Base-by-base conservation (phyloP, 2,113 vertebrate genomes). In the Anseranas semipalmata region DNA sequence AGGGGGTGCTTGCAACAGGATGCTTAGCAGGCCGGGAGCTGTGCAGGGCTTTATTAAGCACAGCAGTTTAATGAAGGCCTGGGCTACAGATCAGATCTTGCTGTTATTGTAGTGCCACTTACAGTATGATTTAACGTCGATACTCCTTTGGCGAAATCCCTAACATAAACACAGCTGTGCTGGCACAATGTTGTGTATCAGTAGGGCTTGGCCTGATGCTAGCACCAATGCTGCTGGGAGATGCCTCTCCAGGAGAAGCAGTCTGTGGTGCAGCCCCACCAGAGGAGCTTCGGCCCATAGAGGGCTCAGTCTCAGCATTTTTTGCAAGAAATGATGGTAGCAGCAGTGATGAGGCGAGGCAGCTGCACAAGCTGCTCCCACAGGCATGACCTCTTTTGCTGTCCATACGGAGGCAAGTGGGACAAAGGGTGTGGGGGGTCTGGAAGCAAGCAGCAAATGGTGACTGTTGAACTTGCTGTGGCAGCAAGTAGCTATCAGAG, bases 321-420 rank as follows among this genome's bases (percentile, higher is more conserved):
- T 73, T 74, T 68, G 62, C 33, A 35, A 79, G 35, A 50, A 89
- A 67, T 2, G 5, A 28, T 9, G 53, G 21, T 21, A 59, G 41
- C 12, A 56, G 60, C 55, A 89, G 13, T 6, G 35, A 68, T 55
- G 67, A 74, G 52, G 25, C 53, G 71, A 71, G 7, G 13, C 15
- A 21, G 35, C 33, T 50, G 70, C 56, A 20, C 8, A 9, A 50
- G 35, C 35, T 72, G 33, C 11, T 67, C 11, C 32, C 0, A 0
- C 25, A 53, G 53, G 45, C 67, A 60, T 1, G 5, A 19, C 27
- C n/a, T 66, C n/a, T 53, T 50, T 63, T 48, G 32, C 77, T 19
- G 8, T 7, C 1, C 10, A 48, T 58, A 25, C 25, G 12, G 32
- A 0, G 0, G 24, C n/a, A 53, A 41, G 18, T 35, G 33, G 45